A percentile compares a stretch with the other conserved stretches of the same genome.
Evolutionary conservation across 2,797 vertebrate genomes (phyloP).

Genomic region (Typhlichthys eigenmanni): DNA sequence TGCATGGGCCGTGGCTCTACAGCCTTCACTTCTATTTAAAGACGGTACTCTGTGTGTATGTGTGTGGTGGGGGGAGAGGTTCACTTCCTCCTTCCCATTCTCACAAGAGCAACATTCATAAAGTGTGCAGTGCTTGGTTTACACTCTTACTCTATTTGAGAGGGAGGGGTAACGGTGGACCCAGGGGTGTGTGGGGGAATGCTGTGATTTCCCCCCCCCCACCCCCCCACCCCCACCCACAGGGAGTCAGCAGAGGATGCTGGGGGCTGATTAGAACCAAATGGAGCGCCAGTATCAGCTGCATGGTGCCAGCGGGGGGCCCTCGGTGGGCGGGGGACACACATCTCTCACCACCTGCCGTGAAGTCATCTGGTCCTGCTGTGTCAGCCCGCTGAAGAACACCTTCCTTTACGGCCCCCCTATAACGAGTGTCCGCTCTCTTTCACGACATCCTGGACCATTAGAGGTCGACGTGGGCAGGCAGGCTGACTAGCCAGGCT

Average conservation of each 20-base stretch:
- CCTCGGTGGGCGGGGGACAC: constrained; percentile 44
- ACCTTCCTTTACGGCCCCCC: neutral
- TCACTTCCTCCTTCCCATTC: constrained; percentile 42
- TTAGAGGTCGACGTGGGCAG: neutral
- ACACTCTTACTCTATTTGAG: neutral
- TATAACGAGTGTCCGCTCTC: too few species aligned
- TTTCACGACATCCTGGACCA: too few species aligned
- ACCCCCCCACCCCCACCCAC: neutral
- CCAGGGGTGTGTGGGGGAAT: neutral
- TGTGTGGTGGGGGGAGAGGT: constrained; percentile 8
- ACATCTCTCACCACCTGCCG: constrained; percentile 41
- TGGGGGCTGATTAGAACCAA: constrained; percentile 54
- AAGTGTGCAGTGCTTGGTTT: constrained; percentile 13
- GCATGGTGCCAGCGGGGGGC: constrained; percentile 37
- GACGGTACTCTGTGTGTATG: constrained; percentile 18
- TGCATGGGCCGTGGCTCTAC: constrained; percentile 45
- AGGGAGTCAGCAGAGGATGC: constrained; percentile 37
- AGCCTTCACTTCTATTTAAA: constrained; percentile 58
- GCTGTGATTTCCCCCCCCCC: neutral
- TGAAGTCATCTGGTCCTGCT: constrained; percentile 58
- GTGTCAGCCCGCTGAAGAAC: constrained; percentile 38
- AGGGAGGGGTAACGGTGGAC: neutral
- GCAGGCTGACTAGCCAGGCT: too few species aligned
- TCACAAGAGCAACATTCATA: constrained; percentile 68
- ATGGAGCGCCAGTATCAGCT: constrained; percentile 45